Evolutionary conservation across 2,888 invertebrate genomes (phyloP).

Genomic region (Drosophila leonis): DNA sequence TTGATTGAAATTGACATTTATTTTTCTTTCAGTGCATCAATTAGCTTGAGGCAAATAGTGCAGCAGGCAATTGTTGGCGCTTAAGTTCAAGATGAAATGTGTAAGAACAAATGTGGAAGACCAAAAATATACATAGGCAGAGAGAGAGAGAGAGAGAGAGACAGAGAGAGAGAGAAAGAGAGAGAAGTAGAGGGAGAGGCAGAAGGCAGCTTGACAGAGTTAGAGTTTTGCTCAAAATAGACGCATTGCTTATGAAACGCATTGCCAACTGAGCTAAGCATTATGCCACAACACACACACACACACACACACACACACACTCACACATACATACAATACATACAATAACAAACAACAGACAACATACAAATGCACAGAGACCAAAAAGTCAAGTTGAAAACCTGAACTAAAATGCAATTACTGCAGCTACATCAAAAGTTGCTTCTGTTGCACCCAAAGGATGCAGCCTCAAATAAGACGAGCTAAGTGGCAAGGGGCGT

Average conservation of each 20-base stretch:
- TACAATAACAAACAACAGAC: background rate
- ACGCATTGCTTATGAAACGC: constrained; percentile 39
- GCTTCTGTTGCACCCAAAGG: constrained; percentile 41
- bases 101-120: constrained; percentile 8
- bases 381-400: constrained; percentile 38
- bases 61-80: constrained; percentile 1
- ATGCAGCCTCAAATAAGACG: constrained; percentile 9
- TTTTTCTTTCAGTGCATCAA: constrained; percentile 14
- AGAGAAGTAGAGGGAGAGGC: background rate
- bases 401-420: constrained; percentile 71
- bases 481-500: constrained; percentile 31
- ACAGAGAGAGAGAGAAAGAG: background rate
- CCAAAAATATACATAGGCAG: background rate
- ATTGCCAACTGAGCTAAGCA: constrained; percentile 51
- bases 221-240: constrained; percentile 9
- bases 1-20: background rate
- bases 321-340: constrained; percentile 1
- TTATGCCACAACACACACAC: constrained; percentile 34
- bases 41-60: constrained; percentile 19
- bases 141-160: background rate
- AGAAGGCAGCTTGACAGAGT: background rate
- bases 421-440: constrained; percentile 46
- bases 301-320: background rate
- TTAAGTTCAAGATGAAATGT: constrained; percentile 9
- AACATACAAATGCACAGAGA: constrained; percentile 24